Evolutionary conservation across 1,140 invertebrate genomes (phyloP).

Genomic region (Temnothorax longispinosus): DNA sequence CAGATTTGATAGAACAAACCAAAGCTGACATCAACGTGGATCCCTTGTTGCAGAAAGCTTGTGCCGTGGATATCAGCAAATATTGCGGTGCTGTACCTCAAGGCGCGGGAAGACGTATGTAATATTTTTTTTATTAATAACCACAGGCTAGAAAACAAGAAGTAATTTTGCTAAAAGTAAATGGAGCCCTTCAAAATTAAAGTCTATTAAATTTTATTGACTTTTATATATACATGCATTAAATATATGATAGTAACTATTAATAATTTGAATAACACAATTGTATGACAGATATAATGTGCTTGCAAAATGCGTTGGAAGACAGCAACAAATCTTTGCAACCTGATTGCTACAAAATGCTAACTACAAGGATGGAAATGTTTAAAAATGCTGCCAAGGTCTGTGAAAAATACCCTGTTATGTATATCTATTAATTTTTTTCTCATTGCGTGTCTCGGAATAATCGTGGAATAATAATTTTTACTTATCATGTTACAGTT

Average conservation of each 20-base stretch:
- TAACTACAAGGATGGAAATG: constrained; percentile 94
- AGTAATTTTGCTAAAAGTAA: background rate
- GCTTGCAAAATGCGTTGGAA: constrained; percentile 91
- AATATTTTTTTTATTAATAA: background rate
- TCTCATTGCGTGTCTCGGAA: background rate
- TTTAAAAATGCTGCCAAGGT: constrained; percentile 94
- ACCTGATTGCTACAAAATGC: constrained; percentile 91
- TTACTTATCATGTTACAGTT: constrained; percentile 78
- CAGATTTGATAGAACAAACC: constrained; percentile 92
- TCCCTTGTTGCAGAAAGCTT: constrained; percentile 92
- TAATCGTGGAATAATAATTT: background rate
- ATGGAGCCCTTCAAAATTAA: background rate
- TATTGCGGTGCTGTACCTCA: constrained; percentile 93
- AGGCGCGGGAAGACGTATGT: constrained; percentile 94
- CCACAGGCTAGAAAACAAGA: background rate
- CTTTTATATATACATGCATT: background rate
- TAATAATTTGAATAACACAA: constrained; percentile 4
- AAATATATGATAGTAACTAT: background rate
- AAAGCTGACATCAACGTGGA: constrained; percentile 94
- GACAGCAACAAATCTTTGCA: constrained; percentile 90
- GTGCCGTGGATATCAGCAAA: constrained; percentile 92
- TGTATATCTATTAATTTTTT: background rate
- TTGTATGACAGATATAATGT: constrained; percentile 91
- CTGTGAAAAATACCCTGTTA: constrained; percentile 80
- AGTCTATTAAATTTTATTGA: constrained; percentile 8